phyloP scores from a whole-genome alignment of 2,113 vertebrate genomes.

The Aegithalos caudatus region DNA sequence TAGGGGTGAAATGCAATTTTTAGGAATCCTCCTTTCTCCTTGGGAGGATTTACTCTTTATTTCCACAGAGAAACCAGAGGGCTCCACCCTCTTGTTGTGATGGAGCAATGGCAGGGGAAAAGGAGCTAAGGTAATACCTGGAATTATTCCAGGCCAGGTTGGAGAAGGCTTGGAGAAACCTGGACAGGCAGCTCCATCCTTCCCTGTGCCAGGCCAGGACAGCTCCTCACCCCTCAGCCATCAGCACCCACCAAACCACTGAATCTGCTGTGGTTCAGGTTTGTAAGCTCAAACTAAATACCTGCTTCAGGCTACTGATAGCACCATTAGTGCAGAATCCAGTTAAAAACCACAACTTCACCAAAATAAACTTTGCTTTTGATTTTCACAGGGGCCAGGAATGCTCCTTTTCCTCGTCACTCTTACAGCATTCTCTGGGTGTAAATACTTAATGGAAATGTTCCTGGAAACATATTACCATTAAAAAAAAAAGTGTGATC shows the following conservation, averaged over 20 bases:
- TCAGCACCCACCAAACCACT: neutral
- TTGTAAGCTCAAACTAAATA: neutral
- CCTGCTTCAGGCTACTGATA: neutral
- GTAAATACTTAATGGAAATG: conserved; percentile 29
- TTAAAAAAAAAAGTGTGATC: neutral
- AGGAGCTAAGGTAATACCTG: neutral
- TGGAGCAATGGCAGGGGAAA: neutral
- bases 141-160: neutral
- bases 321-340: fast-evolving
- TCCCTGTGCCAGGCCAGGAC: fast-evolving
- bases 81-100: fast-evolving
- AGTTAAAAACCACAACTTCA: neutral
- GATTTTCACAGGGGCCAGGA: neutral
- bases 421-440: neutral
- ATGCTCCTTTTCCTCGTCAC: neutral
- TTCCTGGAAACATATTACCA: conserved; percentile 16
- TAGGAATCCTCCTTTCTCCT: neutral
- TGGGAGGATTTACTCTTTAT: neutral
- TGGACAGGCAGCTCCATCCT: neutral
- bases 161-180: neutral
- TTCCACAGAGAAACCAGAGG: neutral
- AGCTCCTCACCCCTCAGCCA: neutral
- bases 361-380: neutral
- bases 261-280: fast-evolving
- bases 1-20: neutral